Base-by-base conservation (phyloP, 2,888 invertebrate genomes). In the Erebia palarica region DNA sequence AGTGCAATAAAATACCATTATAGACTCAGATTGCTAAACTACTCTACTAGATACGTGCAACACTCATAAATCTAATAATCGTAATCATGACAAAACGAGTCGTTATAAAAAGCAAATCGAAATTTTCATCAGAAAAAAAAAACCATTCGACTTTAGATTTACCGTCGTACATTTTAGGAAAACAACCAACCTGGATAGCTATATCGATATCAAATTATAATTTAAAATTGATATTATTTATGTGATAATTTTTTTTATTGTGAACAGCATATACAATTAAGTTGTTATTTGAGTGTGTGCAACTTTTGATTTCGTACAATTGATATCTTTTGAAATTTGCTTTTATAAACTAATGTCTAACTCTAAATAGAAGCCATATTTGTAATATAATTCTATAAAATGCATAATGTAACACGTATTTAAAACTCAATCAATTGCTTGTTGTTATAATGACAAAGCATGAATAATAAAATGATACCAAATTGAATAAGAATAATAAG, bases 21-120 rank as follows among this genome's bases (percentile, higher is more conserved):
- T 66, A 71, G 58, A 64, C 44, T 64, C 59, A 59, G 67, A 72
- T 72, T 73, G 65, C 71, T 55, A 36, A 57, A 68, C 63, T 71
- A 68, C 65, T 67, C 65, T 65, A 71, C 68, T 71, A 71, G 61
- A 44, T 57, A 71, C 65, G 51, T 57, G 68, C 61, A 68, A 68
- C 68, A 68, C 57, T 63, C 14, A 68, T 71, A 68, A 68, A 66
- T 60, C 47, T 53, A 59, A 60, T 47, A 65, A 65, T 65, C 55
- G 69, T 65, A 57, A 57, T 63, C 53, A 65, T 60, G 58, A 70
- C 58, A 67, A 16, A 58, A 27, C 5, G 21, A 58, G 63, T 58
- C 47, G 55, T 42, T 66, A 44, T 27, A 42, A 49, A 47, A 67
- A 51, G 51, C 55, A 63, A 55, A 63, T 18, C 47, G 47, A 49